phyloP scores from a whole-genome alignment of 2,113 vertebrate species.

The Xenopus borealis region DNA sequence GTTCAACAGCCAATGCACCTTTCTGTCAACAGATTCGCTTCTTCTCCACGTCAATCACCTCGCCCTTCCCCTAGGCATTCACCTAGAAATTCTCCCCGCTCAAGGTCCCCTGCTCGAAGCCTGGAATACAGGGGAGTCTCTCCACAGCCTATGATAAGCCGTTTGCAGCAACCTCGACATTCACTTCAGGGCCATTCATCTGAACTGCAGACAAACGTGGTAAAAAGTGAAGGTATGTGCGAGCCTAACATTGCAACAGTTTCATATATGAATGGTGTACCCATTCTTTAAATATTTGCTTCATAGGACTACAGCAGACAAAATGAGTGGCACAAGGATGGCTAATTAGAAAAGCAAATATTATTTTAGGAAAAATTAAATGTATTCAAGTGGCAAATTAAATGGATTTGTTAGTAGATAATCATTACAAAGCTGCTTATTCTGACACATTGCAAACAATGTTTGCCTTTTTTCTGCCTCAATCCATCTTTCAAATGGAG shows the following conservation, averaged over 20 bases:
- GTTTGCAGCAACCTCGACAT: slow-evolving; percentile 92
- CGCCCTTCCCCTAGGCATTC: slow-evolving; percentile 85
- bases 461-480: too few relatives aligned
- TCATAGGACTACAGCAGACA: too few relatives aligned
- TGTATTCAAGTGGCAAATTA: too few relatives aligned
- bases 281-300: too few relatives aligned
- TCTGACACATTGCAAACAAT: too few relatives aligned
- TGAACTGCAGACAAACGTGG: slow-evolving; percentile 83
- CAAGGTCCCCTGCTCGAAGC: slow-evolving; percentile 87
- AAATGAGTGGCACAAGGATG: too few relatives aligned
- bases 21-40: slow-evolving; percentile 85
- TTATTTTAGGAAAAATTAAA: too few relatives aligned
- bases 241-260: too few relatives aligned
- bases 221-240: slow-evolving; percentile 91
- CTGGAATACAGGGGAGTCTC: slow-evolving; percentile 86
- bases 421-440: too few relatives aligned
- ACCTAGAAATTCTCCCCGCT: slow-evolving; percentile 88
- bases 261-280: neutral
- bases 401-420: too few relatives aligned
- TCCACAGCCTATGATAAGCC: slow-evolving; percentile 90
- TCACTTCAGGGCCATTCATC: slow-evolving; percentile 88
- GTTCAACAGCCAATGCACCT: slow-evolving; percentile 79
- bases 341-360: too few relatives aligned
- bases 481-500: too few relatives aligned
- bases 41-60: slow-evolving; percentile 90